Evolutionary conservation across 2,797 vertebrate species (phyloP).

Genomic region (Etheostoma perlongum): DNA sequence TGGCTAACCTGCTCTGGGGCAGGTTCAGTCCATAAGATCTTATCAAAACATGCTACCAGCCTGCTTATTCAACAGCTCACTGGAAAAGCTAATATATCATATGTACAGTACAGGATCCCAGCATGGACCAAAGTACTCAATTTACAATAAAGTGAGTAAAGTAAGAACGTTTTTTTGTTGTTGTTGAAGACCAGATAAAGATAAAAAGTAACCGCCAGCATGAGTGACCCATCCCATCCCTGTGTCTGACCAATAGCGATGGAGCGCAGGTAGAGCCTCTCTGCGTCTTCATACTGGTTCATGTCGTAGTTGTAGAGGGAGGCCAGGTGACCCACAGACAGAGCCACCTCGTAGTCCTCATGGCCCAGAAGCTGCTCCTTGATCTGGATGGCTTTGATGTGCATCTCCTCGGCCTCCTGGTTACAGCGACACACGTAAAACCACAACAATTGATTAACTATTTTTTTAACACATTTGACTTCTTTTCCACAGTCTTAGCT

Average conservation of each 20-base stretch:
- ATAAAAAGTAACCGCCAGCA: no score
- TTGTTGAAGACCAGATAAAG: background rate
- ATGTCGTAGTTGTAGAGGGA: constrained; percentile 99
- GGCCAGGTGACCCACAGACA: constrained; percentile 97
- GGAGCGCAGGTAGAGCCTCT: constrained; percentile 97
- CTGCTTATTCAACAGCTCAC: background rate
- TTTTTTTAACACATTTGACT: background rate
- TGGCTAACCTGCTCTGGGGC: background rate
- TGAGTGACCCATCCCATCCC: background rate
- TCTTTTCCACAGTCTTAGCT: background rate
- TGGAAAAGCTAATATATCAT: background rate
- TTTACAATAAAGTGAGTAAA: background rate
- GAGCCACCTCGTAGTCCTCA: constrained; percentile 98
- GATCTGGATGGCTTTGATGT: constrained; percentile 99
- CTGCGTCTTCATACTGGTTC: constrained; percentile 98
- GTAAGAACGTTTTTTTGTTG: background rate
- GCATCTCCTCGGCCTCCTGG: constrained; percentile 99
- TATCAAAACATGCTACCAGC: background rate
- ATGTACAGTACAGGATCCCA: background rate
- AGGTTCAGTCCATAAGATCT: background rate
- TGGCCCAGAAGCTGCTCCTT: constrained; percentile 99
- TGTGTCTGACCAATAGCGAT: constrained; percentile 93
- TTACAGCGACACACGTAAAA: background rate
- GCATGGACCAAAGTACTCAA: background rate
- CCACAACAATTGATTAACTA: no score